These are phyloP conservation scores for Sinonovacula constricta DNA, from an alignment of 1,140 invertebrate genomes.

Conservation along the genomic window DNA sequence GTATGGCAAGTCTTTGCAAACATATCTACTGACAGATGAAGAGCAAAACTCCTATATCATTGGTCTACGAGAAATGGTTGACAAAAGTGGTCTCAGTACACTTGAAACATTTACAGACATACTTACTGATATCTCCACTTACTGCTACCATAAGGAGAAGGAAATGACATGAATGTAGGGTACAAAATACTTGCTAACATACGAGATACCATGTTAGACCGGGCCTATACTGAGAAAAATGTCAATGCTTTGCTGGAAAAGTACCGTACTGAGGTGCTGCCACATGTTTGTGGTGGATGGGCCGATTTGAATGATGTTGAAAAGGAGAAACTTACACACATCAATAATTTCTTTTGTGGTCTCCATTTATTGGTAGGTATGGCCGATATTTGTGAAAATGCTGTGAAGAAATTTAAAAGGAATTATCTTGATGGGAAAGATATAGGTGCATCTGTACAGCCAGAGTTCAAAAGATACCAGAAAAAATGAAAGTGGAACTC, in stretches of 20 bases:
- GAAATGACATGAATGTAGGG: slow-evolving; percentile 8
- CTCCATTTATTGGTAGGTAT: slow-evolving; percentile 43
- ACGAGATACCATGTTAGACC: slow-evolving; percentile 17
- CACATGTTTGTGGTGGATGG: slow-evolving; percentile 20
- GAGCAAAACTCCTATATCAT: slow-evolving; percentile 35
- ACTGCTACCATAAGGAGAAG: slow-evolving; percentile 3
- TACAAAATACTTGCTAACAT: slow-evolving; percentile 26
- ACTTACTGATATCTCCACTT: slow-evolving; percentile 14
- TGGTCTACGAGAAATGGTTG: slow-evolving; percentile 36
- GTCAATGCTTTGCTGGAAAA: slow-evolving; percentile 32
- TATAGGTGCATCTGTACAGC: background rate
- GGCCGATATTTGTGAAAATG: slow-evolving; percentile 32
- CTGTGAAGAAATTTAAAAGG: slow-evolving; percentile 38
- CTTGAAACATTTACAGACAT: slow-evolving; percentile 42
- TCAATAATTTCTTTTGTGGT: slow-evolving; percentile 15
- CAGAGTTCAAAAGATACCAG: background rate
- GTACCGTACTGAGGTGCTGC: slow-evolving; percentile 21
- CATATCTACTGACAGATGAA: slow-evolving; percentile 16
- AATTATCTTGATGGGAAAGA: slow-evolving; percentile 19
- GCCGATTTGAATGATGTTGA: slow-evolving; percentile 10
- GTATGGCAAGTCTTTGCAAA: slow-evolving; percentile 40
- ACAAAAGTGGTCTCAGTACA: slow-evolving; percentile 17
- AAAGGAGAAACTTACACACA: too few relatives aligned
- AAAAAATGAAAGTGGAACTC: slow-evolving; percentile 31
- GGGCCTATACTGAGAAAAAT: slow-evolving; percentile 32